Percentiles rank a stretch among this genome's conserved stretches.
Evolutionary conservation across 2,888 invertebrate species (phyloP).

Genomic region (Drosophila mimica): DNA sequence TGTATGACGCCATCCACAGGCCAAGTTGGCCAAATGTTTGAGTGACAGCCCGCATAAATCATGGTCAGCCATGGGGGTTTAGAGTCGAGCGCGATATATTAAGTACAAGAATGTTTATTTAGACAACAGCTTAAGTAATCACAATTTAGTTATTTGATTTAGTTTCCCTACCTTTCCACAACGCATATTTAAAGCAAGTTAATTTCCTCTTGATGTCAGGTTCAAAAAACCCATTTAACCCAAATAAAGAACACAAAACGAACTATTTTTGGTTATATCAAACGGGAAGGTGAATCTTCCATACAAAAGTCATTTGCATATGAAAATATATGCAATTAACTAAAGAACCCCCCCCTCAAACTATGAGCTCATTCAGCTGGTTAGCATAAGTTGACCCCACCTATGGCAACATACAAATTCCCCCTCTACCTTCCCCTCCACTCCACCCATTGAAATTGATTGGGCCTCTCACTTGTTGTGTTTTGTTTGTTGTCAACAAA

Average conservation of each 20-base stretch:
- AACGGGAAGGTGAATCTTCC: constrained; percentile 27
- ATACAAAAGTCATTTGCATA: constrained; percentile 60
- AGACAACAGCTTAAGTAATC: constrained; percentile 32
- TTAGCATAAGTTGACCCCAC: constrained; percentile 9
- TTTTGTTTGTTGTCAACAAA: constrained; percentile 65
- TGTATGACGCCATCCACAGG: constrained; percentile 68
- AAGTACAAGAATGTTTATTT: constrained; percentile 20
- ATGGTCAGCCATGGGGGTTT: constrained; percentile 36
- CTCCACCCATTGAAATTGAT: not conserved
- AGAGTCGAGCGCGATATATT: constrained; percentile 6
- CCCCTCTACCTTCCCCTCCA: not conserved
- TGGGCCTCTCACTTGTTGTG: constrained; percentile 62
- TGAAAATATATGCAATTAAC: constrained; percentile 43
- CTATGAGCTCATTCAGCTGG: constrained; percentile 60
- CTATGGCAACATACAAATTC: too few species aligned
- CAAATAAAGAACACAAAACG: not conserved
- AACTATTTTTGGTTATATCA: constrained; percentile 30
- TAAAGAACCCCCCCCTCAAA: not conserved
- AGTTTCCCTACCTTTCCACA: not conserved
- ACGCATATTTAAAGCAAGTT: not conserved
- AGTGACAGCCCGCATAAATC: constrained; percentile 67
- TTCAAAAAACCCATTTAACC: constrained; percentile 54
- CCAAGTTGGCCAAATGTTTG: constrained; percentile 51
- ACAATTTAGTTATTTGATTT: constrained; percentile 26
- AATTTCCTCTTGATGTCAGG: constrained; percentile 29